phyloP scores from a whole-genome alignment of 2,797 vertebrate genomes.

The Pseudocheirus occidentalis region DNA sequence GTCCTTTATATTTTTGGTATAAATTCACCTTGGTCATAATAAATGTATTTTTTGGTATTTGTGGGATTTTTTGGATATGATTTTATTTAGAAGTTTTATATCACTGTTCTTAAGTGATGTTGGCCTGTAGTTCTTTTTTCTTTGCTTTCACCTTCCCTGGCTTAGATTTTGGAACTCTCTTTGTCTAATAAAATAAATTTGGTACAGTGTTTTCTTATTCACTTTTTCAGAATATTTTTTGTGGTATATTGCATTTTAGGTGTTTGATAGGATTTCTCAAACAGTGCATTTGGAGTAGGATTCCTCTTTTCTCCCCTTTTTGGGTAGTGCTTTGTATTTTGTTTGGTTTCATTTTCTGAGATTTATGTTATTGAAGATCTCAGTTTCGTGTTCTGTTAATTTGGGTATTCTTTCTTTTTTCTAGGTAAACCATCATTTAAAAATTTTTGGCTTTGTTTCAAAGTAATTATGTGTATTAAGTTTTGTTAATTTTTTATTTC shows the following conservation, averaged over 20 bases:
- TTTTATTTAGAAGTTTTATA: background rate
- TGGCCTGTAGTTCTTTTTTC: background rate
- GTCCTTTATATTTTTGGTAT: background rate
- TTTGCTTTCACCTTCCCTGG: background rate
- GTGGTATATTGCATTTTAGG: background rate
- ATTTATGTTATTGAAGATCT: background rate
- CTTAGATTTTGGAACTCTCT: background rate
- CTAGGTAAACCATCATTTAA: background rate
- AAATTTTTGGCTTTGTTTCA: background rate
- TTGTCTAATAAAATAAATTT: background rate
- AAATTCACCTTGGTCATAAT: background rate
- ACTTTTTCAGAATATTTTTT: background rate
- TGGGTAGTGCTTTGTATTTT: background rate
- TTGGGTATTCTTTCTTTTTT: background rate
- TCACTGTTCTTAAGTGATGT: background rate
- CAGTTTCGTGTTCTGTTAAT: background rate
- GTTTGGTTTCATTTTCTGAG: background rate
- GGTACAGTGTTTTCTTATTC: background rate
- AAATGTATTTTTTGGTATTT: background rate
- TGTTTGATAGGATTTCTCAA: constrained; percentile 1
- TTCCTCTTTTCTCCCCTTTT: background rate
- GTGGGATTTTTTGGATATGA: background rate
- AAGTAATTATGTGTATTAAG: background rate
- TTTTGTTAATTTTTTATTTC: background rate
- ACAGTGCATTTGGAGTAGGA: background rate